Evolutionary conservation across 2,888 invertebrate species (phyloP).

Genomic region (Mimas tiliae): DNA sequence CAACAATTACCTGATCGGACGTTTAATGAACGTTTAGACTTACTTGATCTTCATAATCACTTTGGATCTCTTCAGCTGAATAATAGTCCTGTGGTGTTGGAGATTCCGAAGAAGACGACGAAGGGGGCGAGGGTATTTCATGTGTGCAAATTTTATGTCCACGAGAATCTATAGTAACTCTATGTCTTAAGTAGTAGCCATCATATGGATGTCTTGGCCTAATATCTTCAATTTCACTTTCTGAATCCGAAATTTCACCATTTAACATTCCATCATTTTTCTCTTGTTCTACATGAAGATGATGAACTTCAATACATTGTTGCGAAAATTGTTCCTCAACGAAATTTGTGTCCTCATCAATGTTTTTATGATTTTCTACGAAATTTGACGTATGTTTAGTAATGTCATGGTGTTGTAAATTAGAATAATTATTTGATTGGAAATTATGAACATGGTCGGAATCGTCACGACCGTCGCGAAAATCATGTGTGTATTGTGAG

Average conservation of each 20-base stretch:
- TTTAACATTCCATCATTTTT: conserved; percentile 46
- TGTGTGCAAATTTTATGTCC: conserved; percentile 76
- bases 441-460: conserved; percentile 25
- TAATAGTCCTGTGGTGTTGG: conserved; percentile 51
- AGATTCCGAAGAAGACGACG: conserved; percentile 59
- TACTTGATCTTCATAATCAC: conserved; percentile 63
- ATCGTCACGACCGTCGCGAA: conserved; percentile 17
- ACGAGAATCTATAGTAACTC: conserved; percentile 64
- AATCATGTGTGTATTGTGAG: neutral
- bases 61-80: conserved; percentile 46
- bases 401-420: conserved; percentile 33
- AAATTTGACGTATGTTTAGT: conserved; percentile 36
- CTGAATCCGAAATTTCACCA: conserved; percentile 60
- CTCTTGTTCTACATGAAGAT: conserved; percentile 53
- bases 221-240: conserved; percentile 64
- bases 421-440: conserved; percentile 33
- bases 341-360: conserved; percentile 33
- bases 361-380: conserved; percentile 27
- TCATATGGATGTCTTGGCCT: conserved; percentile 80
- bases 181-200: conserved; percentile 77
- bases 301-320: conserved; percentile 50
- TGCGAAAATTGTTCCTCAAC: conserved; percentile 30
- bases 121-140: conserved; percentile 69
- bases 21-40: conserved; percentile 48
- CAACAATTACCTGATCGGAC: conserved; percentile 27